Evolutionary conservation across 2,113 vertebrate species (phyloP).

Genomic region (Epinephelus moara): DNA sequence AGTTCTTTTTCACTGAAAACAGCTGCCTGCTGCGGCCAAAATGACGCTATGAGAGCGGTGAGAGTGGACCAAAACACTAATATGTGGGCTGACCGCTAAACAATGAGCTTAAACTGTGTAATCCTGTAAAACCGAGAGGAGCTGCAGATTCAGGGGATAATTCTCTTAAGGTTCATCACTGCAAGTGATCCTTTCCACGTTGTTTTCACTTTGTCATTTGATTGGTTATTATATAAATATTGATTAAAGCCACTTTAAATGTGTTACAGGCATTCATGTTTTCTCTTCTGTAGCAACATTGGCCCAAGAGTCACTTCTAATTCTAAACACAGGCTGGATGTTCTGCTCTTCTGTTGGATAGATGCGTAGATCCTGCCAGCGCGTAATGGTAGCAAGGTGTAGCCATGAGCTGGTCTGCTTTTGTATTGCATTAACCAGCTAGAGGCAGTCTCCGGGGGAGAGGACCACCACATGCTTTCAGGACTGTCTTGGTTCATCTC

Average conservation of each 20-base stretch:
- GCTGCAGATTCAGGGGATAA: neutral
- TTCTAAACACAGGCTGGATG: conserved; percentile 22
- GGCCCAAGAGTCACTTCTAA: neutral
- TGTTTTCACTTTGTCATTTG: neutral
- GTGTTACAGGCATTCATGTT: conserved; percentile 12
- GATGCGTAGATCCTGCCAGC: conserved; percentile 32
- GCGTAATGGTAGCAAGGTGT: conserved; percentile 65
- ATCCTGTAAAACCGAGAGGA: neutral
- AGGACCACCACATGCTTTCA: conserved; percentile 49
- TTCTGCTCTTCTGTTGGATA: conserved; percentile 10
- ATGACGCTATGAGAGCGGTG: neutral
- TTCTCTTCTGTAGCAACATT: conserved; percentile 20
- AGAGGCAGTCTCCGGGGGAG: conserved; percentile 36
- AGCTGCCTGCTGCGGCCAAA: neutral
- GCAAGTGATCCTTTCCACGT: neutral
- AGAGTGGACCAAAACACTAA: neutral
- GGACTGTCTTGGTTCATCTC: conserved; percentile 43
- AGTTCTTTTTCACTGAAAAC: neutral
- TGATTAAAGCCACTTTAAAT: neutral
- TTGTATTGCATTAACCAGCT: conserved; percentile 50
- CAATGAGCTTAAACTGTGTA: neutral
- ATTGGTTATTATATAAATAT: neutral
- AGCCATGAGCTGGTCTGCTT: conserved; percentile 48
- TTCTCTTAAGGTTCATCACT: neutral
- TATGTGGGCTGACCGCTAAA: neutral